phyloP scores from a whole-genome alignment of 2,888 invertebrate genomes.

The Syritta pipiens region DNA sequence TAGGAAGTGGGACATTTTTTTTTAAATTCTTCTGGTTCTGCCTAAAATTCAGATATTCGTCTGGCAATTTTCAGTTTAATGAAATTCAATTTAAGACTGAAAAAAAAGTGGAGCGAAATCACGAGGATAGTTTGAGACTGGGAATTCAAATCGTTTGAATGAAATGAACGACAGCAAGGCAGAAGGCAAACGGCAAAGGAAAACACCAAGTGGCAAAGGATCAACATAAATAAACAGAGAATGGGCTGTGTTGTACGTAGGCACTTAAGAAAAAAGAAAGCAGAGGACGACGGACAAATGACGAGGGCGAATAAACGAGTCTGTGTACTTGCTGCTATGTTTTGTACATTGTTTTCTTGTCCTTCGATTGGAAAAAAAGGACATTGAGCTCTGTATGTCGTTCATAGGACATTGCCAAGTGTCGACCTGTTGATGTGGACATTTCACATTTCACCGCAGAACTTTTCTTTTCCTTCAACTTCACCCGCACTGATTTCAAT shows the following conservation, averaged over 20 bases:
- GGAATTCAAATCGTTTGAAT: not conserved
- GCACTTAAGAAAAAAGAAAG: not conserved
- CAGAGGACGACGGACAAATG: too few relatives aligned
- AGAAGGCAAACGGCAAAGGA: not conserved
- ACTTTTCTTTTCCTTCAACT: too few relatives aligned
- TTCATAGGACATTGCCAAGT: too few relatives aligned
- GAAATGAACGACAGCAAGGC: not conserved
- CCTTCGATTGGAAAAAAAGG: not conserved
- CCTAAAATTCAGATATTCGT: too few relatives aligned
- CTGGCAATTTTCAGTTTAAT: too few relatives aligned
- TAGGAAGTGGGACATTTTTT: too few relatives aligned
- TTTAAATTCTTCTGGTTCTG: too few relatives aligned
- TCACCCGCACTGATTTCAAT: not conserved
- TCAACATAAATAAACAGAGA: not conserved
- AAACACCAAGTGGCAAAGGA: not conserved
- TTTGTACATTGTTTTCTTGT: not conserved
- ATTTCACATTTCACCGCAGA: not conserved
- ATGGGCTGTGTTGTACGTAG: not conserved
- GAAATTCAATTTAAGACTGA: slow-evolving; percentile 4
- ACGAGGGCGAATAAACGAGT: too few relatives aligned
- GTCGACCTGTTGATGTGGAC: not conserved
- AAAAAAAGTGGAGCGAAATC: too few relatives aligned
- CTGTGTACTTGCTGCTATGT: not conserved
- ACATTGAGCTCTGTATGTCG: not conserved
- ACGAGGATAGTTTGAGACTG: not conserved